These are phyloP conservation scores for Prochilodus magdalenae DNA, from an alignment of 2,113 vertebrate genomes.

Conservation along the genomic window DNA sequence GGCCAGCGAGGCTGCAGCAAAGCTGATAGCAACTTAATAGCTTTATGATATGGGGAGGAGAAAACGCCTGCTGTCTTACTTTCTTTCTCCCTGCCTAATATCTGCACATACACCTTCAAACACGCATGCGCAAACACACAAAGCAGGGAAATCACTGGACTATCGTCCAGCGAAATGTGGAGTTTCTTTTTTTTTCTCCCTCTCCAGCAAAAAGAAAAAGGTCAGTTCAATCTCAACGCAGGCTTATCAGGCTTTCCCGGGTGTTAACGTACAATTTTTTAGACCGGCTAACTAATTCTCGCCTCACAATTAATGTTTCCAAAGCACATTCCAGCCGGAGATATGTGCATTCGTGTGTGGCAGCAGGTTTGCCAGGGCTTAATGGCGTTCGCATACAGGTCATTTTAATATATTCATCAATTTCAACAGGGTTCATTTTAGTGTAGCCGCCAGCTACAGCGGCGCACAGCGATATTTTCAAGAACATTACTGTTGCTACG, in stretches of 20 bases:
- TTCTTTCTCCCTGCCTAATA: conserved; percentile 52
- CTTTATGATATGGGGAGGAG: conserved; percentile 62
- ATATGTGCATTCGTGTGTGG: conserved; percentile 51
- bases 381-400: conserved; percentile 68
- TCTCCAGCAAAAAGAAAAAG: conserved; percentile 53
- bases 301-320: conserved; percentile 72
- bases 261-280: conserved; percentile 61
- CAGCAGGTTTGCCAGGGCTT: conserved; percentile 59
- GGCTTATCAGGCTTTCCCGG: conserved; percentile 57
- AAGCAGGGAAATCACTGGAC: conserved; percentile 6
- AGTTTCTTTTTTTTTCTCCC: conserved; percentile 37
- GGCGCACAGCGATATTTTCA: conserved; percentile 61
- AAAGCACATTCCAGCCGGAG: conserved; percentile 54
- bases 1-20: conserved; percentile 60
- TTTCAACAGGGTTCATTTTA: conserved; percentile 71
- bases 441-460: conserved; percentile 62
- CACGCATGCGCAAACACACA: conserved; percentile 15
- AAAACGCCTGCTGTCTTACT: conserved; percentile 57
- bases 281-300: conserved; percentile 64
- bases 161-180: conserved; percentile 32
- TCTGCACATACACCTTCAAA: conserved; percentile 37
- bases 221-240: conserved; percentile 65
- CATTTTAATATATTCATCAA: conserved; percentile 78
- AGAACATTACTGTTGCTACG: conserved; percentile 60
- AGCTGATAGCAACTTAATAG: conserved; percentile 69